These are phyloP conservation scores for Volucella inflata DNA, from an alignment of 2,888 invertebrate genomes.

Conservation along the genomic window DNA sequence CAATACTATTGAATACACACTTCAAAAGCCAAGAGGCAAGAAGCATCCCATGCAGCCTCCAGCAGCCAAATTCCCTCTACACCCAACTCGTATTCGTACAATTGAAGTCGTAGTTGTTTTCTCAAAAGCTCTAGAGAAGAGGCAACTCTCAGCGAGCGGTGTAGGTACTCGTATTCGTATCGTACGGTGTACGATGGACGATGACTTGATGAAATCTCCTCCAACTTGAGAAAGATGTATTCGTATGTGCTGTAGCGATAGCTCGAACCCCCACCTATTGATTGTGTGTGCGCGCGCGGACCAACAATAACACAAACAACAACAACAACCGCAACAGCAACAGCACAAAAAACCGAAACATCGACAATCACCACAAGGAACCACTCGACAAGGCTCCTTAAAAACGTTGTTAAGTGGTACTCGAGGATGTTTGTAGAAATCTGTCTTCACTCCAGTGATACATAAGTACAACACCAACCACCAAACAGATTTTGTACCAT, in stretches of 20 bases:
- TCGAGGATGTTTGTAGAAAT: constrained; percentile 75
- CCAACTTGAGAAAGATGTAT: constrained; percentile 32
- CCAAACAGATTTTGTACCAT: constrained; percentile 9
- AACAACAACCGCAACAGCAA: constrained; percentile 23
- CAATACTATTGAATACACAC: constrained; percentile 75
- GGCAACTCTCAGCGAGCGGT: constrained; percentile 11
- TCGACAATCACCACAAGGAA: constrained; percentile 8
- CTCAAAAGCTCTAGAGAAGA: constrained; percentile 69
- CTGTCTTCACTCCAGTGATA: constrained; percentile 51
- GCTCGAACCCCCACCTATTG: background rate
- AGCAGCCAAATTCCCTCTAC: constrained; percentile 18
- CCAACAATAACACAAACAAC: constrained; percentile 20
- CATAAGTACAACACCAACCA: background rate
- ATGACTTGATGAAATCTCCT: constrained; percentile 74
- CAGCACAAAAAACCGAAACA: constrained; percentile 6
- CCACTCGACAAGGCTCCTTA: constrained; percentile 70
- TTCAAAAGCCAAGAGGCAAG: constrained; percentile 53
- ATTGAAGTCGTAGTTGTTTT: constrained; percentile 43
- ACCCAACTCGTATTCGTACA: background rate
- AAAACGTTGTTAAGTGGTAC: constrained; percentile 74
- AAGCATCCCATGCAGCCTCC: constrained; percentile 19
- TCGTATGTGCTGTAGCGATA: constrained; percentile 9
- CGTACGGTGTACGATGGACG: constrained; percentile 9
- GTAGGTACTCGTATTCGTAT: background rate
- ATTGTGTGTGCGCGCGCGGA: constrained; percentile 2